A percentile compares a stretch with the other conserved stretches of the same genome.
Evolutionary conservation across 2,113 vertebrate genomes (phyloP).

Genomic region (Apaloderma vittatum): DNA sequence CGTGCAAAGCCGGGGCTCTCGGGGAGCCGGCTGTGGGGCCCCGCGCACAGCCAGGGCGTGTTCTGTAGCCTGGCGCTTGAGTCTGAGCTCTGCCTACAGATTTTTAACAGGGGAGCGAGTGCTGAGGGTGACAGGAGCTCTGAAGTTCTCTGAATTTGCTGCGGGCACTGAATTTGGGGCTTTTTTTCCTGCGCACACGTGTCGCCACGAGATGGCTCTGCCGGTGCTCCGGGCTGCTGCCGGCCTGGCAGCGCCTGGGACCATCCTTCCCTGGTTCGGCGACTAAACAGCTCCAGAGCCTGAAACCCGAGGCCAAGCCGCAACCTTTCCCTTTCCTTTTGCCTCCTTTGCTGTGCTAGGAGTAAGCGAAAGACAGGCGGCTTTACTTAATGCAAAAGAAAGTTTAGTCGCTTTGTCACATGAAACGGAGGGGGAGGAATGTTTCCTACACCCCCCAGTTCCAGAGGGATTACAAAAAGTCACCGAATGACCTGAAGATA

Average conservation of each 20-base stretch:
- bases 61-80: too few relatives aligned
- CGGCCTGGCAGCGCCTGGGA: too few relatives aligned
- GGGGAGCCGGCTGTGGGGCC: too few relatives aligned
- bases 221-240: neutral
- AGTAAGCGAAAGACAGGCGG: neutral
- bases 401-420: rapidly evolving
- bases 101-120: neutral
- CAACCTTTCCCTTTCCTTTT: rapidly evolving
- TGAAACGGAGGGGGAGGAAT: neutral
- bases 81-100: rapidly evolving
- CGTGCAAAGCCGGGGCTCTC: neutral
- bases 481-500: neutral
- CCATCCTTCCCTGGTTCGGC: neutral
- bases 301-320: rapidly evolving
- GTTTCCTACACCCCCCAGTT: rapidly evolving
- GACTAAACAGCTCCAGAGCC: neutral
- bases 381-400: neutral
- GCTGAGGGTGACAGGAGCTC: rapidly evolving
- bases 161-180: neutral
- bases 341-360: neutral
- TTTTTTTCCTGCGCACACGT: neutral
- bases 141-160: rapidly evolving
- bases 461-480: neutral
- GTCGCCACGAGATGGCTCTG: conserved; percentile 72
- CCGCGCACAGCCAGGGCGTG: too few relatives aligned